Evolutionary conservation across 2,113 vertebrate species (phyloP).

Genomic region (Callionymus lyra): DNA sequence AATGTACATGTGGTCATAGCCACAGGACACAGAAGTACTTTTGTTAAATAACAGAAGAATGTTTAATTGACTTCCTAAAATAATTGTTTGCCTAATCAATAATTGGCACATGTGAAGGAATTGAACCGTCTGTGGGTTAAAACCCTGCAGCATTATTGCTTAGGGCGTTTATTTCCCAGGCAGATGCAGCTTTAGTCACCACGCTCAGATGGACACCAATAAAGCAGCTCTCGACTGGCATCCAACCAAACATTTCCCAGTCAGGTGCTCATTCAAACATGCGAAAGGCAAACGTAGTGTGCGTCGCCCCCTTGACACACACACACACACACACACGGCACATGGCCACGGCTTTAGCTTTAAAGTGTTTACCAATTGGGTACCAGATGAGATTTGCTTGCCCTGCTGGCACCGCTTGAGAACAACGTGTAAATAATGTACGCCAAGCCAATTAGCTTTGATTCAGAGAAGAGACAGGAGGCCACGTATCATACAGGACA

Average conservation of each 20-base stretch:
- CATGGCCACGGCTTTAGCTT: conserved; percentile 18
- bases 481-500: conserved; percentile 15
- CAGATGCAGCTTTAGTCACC: conserved; percentile 29
- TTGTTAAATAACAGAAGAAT: too few relatives aligned
- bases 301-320: conserved; percentile 9
- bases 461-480: conserved; percentile 41
- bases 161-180: conserved; percentile 19
- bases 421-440: conserved; percentile 40
- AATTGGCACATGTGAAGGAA: conserved; percentile 7
- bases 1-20: too few relatives aligned
- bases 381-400: conserved; percentile 35
- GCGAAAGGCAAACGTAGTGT: background rate
- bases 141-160: conserved; percentile 18
- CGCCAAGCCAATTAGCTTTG: conserved; percentile 49
- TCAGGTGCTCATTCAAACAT: conserved; percentile 14
- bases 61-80: background rate
- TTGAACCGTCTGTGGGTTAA: conserved; percentile 1
- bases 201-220: conserved; percentile 22
- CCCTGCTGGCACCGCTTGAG: conserved; percentile 39
- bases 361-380: conserved; percentile 31
- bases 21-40: too few relatives aligned
- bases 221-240: conserved; percentile 8
- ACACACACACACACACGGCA: conserved; percentile 8
- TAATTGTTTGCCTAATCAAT: background rate
- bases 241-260: background rate